A percentile compares a stretch with the other conserved stretches of the same genome.
These are phyloP conservation scores for Hedychridium roseum DNA, from an alignment of 2,888 invertebrate species.

Conservation along the genomic window DNA sequence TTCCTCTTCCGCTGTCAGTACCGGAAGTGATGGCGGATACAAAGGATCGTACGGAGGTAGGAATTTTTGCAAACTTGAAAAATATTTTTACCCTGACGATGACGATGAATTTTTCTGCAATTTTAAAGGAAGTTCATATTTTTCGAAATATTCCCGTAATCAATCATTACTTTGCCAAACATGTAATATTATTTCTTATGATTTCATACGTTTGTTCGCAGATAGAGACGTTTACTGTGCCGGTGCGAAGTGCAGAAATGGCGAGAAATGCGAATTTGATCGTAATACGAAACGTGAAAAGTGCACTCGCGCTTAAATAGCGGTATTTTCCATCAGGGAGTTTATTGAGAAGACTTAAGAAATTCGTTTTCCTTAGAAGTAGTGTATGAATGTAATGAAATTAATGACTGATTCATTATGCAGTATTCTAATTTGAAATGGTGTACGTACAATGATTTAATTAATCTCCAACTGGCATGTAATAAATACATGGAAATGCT, in stretches of 20 bases:
- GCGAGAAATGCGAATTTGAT: conserved; percentile 75
- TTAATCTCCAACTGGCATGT: too few species aligned
- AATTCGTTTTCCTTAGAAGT: background rate
- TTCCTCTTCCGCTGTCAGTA: conserved; percentile 58
- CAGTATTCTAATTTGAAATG: too few species aligned
- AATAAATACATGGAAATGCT: too few species aligned
- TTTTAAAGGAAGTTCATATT: conserved; percentile 10
- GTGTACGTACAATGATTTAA: too few species aligned
- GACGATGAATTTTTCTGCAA: conserved; percentile 15
- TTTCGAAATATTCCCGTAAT: conserved; percentile 33
- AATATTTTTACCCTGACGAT: conserved; percentile 1
- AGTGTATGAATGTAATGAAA: background rate
- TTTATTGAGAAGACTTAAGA: background rate
- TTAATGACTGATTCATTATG: too few species aligned
- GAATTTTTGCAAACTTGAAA: too few species aligned
- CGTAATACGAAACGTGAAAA: conserved; percentile 72
- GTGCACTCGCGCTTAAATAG: conserved; percentile 69
- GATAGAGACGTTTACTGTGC: conserved; percentile 71
- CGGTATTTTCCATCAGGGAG: background rate
- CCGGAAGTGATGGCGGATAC: conserved; percentile 56
- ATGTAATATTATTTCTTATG: too few species aligned
- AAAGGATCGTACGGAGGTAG: conserved; percentile 54
- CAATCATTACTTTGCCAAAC: conserved; percentile 32
- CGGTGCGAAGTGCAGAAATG: conserved; percentile 74
- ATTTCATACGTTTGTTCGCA: too few species aligned